Evolutionary conservation across 2,797 vertebrate genomes (phyloP).

Genomic region (Sebastes melanostomus): DNA sequence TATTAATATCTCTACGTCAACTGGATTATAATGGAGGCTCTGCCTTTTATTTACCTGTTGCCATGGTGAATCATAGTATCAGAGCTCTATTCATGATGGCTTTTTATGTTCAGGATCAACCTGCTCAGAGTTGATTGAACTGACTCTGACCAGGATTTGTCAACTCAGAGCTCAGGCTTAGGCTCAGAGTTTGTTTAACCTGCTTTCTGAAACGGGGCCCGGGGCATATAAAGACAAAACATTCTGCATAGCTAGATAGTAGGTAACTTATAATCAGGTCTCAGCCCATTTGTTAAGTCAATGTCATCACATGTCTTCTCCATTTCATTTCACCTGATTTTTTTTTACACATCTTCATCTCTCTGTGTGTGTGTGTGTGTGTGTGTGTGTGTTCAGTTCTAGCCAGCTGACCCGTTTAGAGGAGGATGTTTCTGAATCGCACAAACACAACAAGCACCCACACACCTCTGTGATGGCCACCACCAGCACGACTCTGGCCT

Average conservation of each 20-base stretch:
- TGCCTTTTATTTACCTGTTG: no score
- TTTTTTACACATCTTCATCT: constrained; percentile 39
- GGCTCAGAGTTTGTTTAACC: no score
- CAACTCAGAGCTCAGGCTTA: no score
- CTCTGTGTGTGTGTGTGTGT: background rate
- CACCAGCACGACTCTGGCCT: constrained; percentile 26
- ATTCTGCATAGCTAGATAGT: background rate
- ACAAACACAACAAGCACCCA: constrained; percentile 71
- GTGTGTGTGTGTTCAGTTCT: constrained; percentile 74
- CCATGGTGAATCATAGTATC: no score
- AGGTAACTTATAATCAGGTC: background rate
- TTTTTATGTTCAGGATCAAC: no score
- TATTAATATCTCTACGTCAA: no score
- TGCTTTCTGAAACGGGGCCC: no score
- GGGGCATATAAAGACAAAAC: background rate
- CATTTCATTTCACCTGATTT: constrained; percentile 34
- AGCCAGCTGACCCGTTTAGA: constrained; percentile 82
- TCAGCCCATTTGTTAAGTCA: background rate
- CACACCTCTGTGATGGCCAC: constrained; percentile 53
- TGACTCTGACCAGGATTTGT: no score
- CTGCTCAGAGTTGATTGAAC: no score
- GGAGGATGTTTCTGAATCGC: constrained; percentile 83
- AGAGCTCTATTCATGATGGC: no score
- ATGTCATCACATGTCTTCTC: constrained; percentile 10
- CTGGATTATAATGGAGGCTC: no score